Evolutionary conservation across 2,113 vertebrate genomes (phyloP).

Genomic region (Fukomys damarensis): DNA sequence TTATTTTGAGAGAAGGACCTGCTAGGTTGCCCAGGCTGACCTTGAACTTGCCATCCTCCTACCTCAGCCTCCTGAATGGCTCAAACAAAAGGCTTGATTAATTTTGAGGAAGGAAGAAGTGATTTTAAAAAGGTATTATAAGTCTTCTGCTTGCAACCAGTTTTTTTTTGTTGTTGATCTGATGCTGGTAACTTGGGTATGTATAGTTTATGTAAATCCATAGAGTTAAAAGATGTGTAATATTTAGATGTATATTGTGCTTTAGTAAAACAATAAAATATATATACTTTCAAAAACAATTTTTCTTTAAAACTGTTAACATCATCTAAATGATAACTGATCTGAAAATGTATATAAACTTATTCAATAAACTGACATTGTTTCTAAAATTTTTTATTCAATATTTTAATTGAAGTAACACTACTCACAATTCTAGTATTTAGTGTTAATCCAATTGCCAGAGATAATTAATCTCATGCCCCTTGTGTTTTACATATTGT

Average conservation of each 20-base stretch:
- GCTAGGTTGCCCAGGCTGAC: not conserved
- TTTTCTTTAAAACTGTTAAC: not conserved
- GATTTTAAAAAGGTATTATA: not conserved
- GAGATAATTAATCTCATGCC: not conserved
- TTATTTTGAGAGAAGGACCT: not conserved
- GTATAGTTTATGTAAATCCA: not conserved
- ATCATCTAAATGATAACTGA: not conserved
- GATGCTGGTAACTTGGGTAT: not conserved
- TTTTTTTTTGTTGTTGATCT: not conserved
- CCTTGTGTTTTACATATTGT: not conserved
- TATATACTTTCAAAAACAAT: not conserved
- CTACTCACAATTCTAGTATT: not conserved
- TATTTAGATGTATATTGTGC: not conserved
- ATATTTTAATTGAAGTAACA: not conserved
- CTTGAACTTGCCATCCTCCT: not conserved
- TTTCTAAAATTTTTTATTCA: not conserved
- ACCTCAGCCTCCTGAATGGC: not conserved
- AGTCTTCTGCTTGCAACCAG: not conserved
- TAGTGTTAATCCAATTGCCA: not conserved
- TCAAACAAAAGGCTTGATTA: not conserved
- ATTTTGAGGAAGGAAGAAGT: too few relatives aligned
- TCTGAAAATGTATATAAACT: not conserved
- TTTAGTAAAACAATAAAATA: not conserved
- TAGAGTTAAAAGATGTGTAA: not conserved
- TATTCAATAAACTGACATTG: not conserved